Conservation (phyloP, 2,797 vertebrate species). For the Onychomys torridus region DNA sequence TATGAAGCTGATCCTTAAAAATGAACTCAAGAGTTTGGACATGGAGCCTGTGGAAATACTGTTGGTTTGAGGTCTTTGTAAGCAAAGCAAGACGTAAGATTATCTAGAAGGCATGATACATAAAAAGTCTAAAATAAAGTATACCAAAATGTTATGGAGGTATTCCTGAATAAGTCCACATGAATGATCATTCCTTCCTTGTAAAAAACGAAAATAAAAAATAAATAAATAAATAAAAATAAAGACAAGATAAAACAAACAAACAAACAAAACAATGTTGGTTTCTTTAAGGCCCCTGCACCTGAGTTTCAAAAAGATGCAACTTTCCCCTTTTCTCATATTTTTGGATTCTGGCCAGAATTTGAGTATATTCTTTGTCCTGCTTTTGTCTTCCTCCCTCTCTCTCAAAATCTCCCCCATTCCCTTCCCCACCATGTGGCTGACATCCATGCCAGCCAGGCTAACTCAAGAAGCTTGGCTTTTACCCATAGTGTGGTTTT, state of each 20-base stretch:
- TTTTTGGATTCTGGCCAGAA: background rate
- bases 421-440: background rate
- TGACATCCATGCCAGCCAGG: background rate
- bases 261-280: background rate
- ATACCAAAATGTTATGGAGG: background rate
- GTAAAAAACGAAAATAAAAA: background rate
- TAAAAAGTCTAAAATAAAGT: slow-evolving; percentile 23
- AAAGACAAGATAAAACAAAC: background rate
- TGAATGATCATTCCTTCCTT: background rate
- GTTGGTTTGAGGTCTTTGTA: background rate
- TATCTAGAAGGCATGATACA: background rate
- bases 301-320: background rate
- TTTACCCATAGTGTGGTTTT: background rate
- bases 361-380: background rate
- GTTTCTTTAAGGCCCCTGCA: too few relatives aligned
- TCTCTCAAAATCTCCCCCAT: background rate
- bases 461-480: background rate
- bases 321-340: background rate
- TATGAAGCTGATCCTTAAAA: background rate
- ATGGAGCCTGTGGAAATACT: background rate
- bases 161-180: background rate
- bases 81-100: background rate
- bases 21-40: background rate
- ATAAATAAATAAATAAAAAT: background rate
- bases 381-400: background rate